phyloP scores from a whole-genome alignment of 2,113 vertebrate genomes.

The Acinonyx jubatus region DNA sequence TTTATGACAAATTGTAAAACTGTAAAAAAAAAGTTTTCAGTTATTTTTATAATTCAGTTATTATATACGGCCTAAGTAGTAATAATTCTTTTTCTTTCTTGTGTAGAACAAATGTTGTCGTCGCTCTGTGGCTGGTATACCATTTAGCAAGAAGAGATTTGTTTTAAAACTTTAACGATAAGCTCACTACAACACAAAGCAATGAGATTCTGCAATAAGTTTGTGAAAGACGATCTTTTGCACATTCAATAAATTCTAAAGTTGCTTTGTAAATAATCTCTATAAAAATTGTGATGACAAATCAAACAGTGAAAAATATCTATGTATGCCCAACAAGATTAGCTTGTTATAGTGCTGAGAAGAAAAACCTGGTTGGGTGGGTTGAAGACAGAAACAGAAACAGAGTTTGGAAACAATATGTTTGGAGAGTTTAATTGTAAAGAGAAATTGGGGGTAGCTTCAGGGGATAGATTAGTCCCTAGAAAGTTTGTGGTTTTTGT shows the following conservation, averaged over 20 bases:
- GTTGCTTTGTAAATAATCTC: neutral
- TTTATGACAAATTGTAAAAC: conserved; percentile 91
- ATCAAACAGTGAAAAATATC: neutral
- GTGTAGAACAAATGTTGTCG: neutral
- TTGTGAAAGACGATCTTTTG: neutral
- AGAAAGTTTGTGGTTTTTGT: neutral
- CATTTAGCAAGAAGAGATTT: neutral
- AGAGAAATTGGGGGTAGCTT: neutral
- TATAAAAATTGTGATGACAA: neutral
- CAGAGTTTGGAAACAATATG: neutral
- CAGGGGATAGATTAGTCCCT: neutral
- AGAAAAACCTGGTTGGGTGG: neutral
- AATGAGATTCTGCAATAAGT: neutral
- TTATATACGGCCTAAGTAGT: neutral
- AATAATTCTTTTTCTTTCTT: neutral
- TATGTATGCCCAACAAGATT: neutral
- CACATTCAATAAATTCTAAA: neutral
- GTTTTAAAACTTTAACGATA: neutral
- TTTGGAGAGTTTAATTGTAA: neutral
- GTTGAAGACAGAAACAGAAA: neutral
- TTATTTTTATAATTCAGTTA: conserved; percentile 14
- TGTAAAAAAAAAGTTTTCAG: conserved; percentile 21
- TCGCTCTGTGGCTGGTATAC: neutral
- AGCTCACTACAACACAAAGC: neutral
- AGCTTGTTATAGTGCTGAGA: neutral